Base-by-base conservation (phyloP, 2,113 vertebrate species). In the Tor tambroides region DNA sequence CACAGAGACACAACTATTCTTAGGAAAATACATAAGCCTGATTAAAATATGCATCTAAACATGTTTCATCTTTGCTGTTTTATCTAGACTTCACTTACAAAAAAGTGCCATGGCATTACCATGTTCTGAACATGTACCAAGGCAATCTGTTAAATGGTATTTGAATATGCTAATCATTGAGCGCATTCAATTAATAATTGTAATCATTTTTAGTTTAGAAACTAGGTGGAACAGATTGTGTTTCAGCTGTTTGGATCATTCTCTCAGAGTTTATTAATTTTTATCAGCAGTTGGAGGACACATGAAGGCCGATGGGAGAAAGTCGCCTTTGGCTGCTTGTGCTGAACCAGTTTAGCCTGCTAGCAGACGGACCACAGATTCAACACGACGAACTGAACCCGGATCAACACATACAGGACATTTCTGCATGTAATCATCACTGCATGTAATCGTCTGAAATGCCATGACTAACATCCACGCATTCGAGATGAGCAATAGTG, bases 251-350 rank as follows among this genome's bases (percentile, higher is more conserved):
- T 41, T 14, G 19, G 49, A 51, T 78, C 46, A 2, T 10, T 21
- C 26, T 32, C n/a, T 56, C 49, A 12, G 15, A 8, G 78, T 79
- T 56, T 23, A 81, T 81, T 7, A 12, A 3, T 26, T 32, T 79
- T 32, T 23, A 65, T 81, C 14, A 65, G 79, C 59, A 28, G 38
- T 65, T 65, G 79, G 23, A 78, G 75, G 26, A 78, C 75, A 78
- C 26, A 54, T 61, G 54, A 61, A 56, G 76, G 11, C 51, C 6
- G 12, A 21, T 12, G 32, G 54, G 21, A 63, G 59, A 26, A 81
- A 63, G 6, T n/a, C 3, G 6, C 30, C 32, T 38, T 61, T 0
- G 32, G 78, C 21, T 51, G 12, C 41, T 79, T 35, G 49, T 38
- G 15, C 23, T 56, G 49, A 56, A 26, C 49, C 17, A 23, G 49